Conservation (phyloP, 2,888 invertebrate species). For the Crocallis elinguaria region DNA sequence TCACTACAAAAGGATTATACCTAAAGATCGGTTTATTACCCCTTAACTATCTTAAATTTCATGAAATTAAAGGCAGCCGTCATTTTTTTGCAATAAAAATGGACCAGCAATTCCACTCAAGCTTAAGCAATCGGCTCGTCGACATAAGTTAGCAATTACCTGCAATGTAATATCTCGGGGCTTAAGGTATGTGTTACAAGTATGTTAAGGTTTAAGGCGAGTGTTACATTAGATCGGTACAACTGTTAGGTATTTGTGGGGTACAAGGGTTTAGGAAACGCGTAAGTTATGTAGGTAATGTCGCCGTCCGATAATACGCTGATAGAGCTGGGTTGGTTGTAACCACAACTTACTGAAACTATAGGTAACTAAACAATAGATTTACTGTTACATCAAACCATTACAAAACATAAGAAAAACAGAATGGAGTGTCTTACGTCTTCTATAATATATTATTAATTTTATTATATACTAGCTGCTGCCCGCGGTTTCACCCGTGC, state of each 20-base stretch:
- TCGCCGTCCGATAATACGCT: not conserved
- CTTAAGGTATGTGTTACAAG: constrained; percentile 5
- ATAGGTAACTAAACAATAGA: not conserved
- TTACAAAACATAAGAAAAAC: too few relatives aligned
- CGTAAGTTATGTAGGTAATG: constrained; percentile 24
- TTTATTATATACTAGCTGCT: too few relatives aligned
- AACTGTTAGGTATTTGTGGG: constrained; percentile 26
- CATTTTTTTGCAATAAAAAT: too few relatives aligned
- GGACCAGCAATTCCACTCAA: too few relatives aligned
- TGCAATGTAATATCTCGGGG: constrained; percentile 1
- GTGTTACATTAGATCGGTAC: constrained; percentile 21
- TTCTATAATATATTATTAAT: too few relatives aligned
- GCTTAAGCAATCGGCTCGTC: too few relatives aligned
- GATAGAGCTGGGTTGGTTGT: not conserved
- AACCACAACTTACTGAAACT: not conserved
- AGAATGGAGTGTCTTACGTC: too few relatives aligned
- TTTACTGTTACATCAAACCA: not conserved
- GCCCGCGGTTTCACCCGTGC: too few relatives aligned
- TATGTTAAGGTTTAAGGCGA: constrained; percentile 17
- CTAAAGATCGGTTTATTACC: too few relatives aligned
- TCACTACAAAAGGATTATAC: too few relatives aligned
- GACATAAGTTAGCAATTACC: constrained; percentile 14
- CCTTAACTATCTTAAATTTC: too few relatives aligned
- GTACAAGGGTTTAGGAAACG: constrained; percentile 29
- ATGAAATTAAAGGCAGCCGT: too few relatives aligned